These are phyloP conservation scores for Maconellicoccus hirsutus DNA, from an alignment of 1,140 invertebrate genomes.

Conservation along the genomic window DNA sequence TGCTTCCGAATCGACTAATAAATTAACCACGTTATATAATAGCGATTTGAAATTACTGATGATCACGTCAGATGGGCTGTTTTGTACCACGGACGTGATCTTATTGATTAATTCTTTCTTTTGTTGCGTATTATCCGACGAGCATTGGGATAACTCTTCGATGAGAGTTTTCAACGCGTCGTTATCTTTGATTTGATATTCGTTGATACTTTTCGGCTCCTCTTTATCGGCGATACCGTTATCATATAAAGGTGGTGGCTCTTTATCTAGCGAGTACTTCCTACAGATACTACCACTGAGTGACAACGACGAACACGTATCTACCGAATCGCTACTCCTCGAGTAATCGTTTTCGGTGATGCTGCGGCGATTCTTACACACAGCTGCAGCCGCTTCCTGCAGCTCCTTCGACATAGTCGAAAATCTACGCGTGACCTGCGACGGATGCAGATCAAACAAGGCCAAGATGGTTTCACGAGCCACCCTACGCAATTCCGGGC, in stretches of 20 bases:
- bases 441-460: slow-evolving; percentile 79
- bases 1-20: neutral
- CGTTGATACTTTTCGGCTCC: neutral
- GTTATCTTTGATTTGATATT: neutral
- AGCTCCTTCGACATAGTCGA: slow-evolving; percentile 69
- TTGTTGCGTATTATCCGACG: neutral
- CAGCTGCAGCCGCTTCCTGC: slow-evolving; percentile 63
- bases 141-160: neutral
- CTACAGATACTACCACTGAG: neutral
- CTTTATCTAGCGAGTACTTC: neutral
- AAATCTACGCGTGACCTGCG: slow-evolving; percentile 72
- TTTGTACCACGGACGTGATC: neutral
- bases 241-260: neutral
- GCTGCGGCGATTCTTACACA: slow-evolving; percentile 50
- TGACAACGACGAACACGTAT: neutral
- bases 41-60: neutral
- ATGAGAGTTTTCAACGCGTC: slow-evolving; percentile 9
- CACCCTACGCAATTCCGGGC: slow-evolving; percentile 62
- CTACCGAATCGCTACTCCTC: neutral
- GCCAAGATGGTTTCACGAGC: slow-evolving; percentile 69
- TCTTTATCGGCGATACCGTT: neutral
- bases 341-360: neutral
- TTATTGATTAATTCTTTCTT: neutral
- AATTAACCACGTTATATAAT: neutral
- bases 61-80: neutral